Evolutionary conservation across 2,113 vertebrate species (phyloP).

Genomic region (Mormyrus lacerda): DNA sequence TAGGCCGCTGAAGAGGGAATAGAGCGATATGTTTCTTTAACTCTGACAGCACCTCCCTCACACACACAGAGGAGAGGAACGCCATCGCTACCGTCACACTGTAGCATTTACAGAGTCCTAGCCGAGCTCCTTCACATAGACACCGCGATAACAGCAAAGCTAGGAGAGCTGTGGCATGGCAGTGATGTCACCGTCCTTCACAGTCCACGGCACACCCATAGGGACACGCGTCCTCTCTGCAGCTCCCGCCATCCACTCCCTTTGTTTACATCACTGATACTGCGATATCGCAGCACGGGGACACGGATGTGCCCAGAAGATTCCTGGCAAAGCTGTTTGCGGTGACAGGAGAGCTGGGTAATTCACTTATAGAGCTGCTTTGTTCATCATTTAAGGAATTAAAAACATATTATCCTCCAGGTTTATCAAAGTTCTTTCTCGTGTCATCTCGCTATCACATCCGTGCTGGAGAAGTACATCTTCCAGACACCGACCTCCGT

Average conservation of each 20-base stretch:
- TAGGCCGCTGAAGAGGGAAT: not conserved
- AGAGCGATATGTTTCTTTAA: not conserved
- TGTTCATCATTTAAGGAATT: not conserved
- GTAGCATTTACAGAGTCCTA: not conserved
- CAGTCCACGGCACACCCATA: not conserved
- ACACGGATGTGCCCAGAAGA: not conserved
- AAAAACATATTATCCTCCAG: constrained; percentile 10
- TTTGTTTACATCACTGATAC: not conserved
- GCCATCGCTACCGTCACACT: not conserved
- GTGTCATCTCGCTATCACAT: not conserved
- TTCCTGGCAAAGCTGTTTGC: not conserved
- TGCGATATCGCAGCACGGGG: not conserved
- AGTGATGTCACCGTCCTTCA: not conserved
- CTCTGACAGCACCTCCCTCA: not conserved
- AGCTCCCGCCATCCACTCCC: not conserved
- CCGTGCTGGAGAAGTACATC: not conserved
- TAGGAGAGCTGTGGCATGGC: not conserved
- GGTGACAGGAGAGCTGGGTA: not conserved
- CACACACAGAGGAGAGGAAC: not conserved
- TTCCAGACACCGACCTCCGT: not conserved
- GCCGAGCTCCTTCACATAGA: not conserved
- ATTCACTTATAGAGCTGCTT: not conserved
- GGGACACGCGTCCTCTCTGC: not conserved
- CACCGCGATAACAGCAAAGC: not conserved
- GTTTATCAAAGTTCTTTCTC: not conserved